Evolutionary conservation across 2,888 invertebrate species (phyloP).

Genomic region (Epistrophella euchroma): DNA sequence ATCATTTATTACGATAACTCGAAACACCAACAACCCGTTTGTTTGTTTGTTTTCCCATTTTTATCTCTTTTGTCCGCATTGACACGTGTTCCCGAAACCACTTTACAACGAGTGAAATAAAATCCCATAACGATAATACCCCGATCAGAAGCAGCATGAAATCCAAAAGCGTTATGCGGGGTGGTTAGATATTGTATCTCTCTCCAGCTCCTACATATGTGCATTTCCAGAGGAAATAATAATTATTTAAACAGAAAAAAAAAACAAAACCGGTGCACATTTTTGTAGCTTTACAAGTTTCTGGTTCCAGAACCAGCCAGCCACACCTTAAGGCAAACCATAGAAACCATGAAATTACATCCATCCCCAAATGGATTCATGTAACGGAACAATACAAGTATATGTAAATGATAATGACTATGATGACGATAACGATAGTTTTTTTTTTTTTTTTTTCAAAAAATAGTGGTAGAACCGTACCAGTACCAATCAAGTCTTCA

Average conservation of each 20-base stretch:
- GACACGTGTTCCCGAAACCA: conserved; percentile 72
- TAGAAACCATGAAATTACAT: conserved; percentile 67
- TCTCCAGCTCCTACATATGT: not conserved
- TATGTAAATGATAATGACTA: conserved; percentile 70
- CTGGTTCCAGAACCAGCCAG: conserved; percentile 45
- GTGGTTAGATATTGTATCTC: conserved; percentile 32
- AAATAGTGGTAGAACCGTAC: conserved; percentile 40
- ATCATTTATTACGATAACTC: conserved; percentile 24
- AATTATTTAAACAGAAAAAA: not conserved
- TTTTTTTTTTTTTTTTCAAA: too few species aligned
- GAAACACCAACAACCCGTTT: conserved; percentile 64
- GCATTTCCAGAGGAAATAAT: conserved; percentile 23
- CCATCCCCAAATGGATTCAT: conserved; percentile 46
- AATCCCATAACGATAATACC: conserved; percentile 48
- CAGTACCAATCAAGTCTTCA: conserved; percentile 67
- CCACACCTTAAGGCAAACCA: conserved; percentile 44
- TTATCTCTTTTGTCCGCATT: conserved; percentile 53
- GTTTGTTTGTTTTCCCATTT: conserved; percentile 68
- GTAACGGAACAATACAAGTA: conserved; percentile 55
- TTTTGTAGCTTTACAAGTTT: conserved; percentile 44
- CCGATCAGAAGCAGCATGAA: conserved; percentile 19
- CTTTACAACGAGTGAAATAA: conserved; percentile 51
- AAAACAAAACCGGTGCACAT: conserved; percentile 34
- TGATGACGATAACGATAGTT: too few species aligned
- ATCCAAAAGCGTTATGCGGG: conserved; percentile 61